Base-by-base conservation (phyloP, 2,797 vertebrate genomes). In the Apogon hyalosoma region DNA sequence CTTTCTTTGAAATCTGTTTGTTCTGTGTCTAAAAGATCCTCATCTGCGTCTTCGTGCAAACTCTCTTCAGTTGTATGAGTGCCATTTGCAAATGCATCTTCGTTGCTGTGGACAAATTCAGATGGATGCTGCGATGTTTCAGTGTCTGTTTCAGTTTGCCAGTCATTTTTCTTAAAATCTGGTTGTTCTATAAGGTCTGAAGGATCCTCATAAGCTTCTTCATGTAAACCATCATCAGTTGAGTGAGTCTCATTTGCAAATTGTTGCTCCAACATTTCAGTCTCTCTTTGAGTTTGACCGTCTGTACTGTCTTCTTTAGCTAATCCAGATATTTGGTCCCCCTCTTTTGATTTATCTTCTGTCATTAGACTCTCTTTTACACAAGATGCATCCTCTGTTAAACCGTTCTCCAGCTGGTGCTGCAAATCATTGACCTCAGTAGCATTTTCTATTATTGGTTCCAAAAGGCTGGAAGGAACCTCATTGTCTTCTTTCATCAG, bases 211-310 rank as follows among this genome's bases (percentile, higher is more conserved):
- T 21, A 2, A 21, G 19, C 12, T 2, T 45, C 24, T 16, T 58
- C 15, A 21, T 28, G 24, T 28, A 28, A 28, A 28, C 6, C 24
- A 28, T 24, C 21, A 24, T 28, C 24, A 28, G 24, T 28, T 28
- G 24, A 6, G 5, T 28, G 24, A 28, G 24, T 28, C 54, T 56
- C 14, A 42, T 42, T 28, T 28, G 14, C 18, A 4, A 1, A 42
- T 56, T 45, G 42, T n/a, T 42, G 8, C n/a, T 9, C 52, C 14
- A 38, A 12, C 18, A 19, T 39, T 48, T 79, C 52, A 21, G 6
- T 36, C 18, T 83, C 43, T 28, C 43, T 59, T 45, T 72, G 41
- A 63, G 15, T 57, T 43, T 65, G 60, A 68, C 36, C 10, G 24
- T 74, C 36, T 43, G 41, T 14, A 7, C n/a, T n/a, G 3, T 63